Evolutionary conservation across 1,140 invertebrate species (phyloP), one percentile per base, ranked within the genome.

Genomic region (Drosophila cardini): DNA sequence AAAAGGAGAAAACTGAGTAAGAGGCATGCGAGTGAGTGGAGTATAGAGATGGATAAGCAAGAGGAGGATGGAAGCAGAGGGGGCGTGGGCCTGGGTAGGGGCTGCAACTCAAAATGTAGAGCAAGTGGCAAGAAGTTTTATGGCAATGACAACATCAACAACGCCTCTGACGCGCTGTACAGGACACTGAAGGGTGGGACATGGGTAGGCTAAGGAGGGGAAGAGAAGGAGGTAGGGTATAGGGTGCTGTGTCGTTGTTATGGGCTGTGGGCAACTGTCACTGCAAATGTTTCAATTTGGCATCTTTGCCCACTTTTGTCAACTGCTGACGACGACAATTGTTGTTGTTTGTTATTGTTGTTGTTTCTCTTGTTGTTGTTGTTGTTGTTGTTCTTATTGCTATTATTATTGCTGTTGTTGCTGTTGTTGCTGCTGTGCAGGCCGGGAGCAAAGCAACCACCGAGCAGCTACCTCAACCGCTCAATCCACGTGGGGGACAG

Each of bases 121-220:
- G 83, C 82, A 86, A 86, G 82, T 86, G 78, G 82, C 83, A 82
- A 70, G 83, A 86, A 86, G 82, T 86, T 86, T 78, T 86, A 86
- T 87, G 82, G 76, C 82, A 86, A 73, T 83, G 64, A 77, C 71
- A 77, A 77, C 74, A 58, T 78, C 70, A 68, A 56, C 56, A 40
- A 43, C 34, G 30, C 18, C 50, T 40, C 48, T 52, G 48, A 53
- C 45, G 48, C 38, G 40, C 36, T 13, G 16, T 10, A 4, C 34
- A 13, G 36, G 55, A 3, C 36, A 56, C 4, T 9, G 50, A 13
- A 3, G 9, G 3, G 50, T 13, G 30, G 32, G 13, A 16, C 13
- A 32, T 42, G 55, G 58, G 58, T 53, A 43, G 75, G 30, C 9
- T 58, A n/a, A 55, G 46, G 34, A 30, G 71, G 38, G 4, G 38